phyloP scores from a whole-genome alignment of 2,797 vertebrate genomes.

The Molossus molossus region DNA sequence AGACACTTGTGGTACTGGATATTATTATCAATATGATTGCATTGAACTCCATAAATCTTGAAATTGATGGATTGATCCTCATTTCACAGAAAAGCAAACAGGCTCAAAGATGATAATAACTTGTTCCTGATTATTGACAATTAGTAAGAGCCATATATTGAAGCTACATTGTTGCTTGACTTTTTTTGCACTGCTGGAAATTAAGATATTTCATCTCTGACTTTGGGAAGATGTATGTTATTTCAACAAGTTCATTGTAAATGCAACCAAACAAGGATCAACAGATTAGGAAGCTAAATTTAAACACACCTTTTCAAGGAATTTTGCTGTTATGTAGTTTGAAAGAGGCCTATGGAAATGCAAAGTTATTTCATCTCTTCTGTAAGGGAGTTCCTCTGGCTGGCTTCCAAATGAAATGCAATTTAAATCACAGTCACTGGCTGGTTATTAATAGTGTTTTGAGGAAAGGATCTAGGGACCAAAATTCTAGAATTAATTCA shows the following conservation, averaged over 20 bases:
- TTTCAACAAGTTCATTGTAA: background rate
- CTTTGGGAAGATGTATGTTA: background rate
- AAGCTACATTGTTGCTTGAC: accelerated
- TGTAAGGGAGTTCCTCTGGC: background rate
- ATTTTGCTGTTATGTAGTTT: background rate
- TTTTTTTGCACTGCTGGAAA: background rate
- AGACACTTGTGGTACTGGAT: background rate
- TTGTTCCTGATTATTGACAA: background rate
- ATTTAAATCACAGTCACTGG: conserved; percentile 44
- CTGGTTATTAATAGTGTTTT: conserved; percentile 20
- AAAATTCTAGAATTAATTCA: conserved; percentile 47
- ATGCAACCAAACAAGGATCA: background rate
- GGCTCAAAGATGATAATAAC: background rate
- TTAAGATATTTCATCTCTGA: background rate
- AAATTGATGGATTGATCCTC: background rate
- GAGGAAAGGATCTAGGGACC: background rate
- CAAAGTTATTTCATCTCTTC: background rate
- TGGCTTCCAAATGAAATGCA: background rate
- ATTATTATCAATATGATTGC: background rate
- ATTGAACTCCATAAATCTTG: background rate
- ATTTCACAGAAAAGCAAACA: background rate
- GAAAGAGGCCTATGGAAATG: conserved; percentile 29
- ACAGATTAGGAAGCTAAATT: background rate
- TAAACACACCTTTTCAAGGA: background rate
- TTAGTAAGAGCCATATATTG: background rate